phyloP scores from a whole-genome alignment of 2,888 invertebrate species.

The Hypena proboscidalis region DNA sequence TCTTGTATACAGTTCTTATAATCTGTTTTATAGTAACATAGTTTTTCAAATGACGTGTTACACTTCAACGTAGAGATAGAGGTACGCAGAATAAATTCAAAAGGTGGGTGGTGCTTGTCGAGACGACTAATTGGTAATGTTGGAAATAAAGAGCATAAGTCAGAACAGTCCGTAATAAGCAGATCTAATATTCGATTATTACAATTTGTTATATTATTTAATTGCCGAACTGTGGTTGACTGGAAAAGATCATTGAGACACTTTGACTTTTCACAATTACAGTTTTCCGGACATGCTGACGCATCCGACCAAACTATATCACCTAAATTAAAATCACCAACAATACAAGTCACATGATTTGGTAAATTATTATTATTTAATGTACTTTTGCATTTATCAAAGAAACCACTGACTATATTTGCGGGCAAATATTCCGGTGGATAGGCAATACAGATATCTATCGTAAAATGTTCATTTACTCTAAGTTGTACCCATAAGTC shows the following conservation, averaged over 20 bases:
- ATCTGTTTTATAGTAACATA: constrained; percentile 2
- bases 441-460: neutral
- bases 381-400: neutral
- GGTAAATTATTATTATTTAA: neutral
- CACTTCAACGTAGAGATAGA: neutral
- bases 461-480: too few species aligned
- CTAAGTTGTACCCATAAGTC: neutral
- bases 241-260: neutral
- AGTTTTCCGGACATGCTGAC: neutral
- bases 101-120: constrained; percentile 1
- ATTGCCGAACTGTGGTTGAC: too few species aligned
- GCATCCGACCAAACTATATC: neutral
- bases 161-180: neutral
- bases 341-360: neutral
- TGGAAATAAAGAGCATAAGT: neutral
- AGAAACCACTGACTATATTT: neutral
- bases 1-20: neutral
- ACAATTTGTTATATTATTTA: too few species aligned
- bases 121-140: constrained; percentile 1
- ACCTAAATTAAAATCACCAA: too few species aligned
- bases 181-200: too few species aligned
- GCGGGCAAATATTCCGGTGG: neutral
- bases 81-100: neutral
- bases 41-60: neutral
- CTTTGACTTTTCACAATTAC: neutral